These are phyloP conservation scores for Glyphotaelius pellucidus DNA, from an alignment of 2,888 invertebrate species.

Conservation along the genomic window DNA sequence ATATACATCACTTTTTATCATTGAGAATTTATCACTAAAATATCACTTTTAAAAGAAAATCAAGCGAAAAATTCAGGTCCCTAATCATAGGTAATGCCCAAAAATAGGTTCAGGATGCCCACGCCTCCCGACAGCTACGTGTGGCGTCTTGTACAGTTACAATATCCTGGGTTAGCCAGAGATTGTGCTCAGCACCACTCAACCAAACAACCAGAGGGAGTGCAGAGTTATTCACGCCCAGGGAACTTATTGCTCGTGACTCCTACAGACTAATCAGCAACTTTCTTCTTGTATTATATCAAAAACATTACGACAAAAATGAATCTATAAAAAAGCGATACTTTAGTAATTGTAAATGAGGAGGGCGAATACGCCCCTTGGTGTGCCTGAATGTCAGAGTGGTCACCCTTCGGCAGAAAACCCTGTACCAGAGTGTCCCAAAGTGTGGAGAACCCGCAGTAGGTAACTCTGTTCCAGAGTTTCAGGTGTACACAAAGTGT, in stretches of 20 bases:
- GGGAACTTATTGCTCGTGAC: background rate
- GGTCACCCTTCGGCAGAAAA: background rate
- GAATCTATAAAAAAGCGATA: conserved; percentile 55
- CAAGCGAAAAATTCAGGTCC: background rate
- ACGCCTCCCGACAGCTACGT: conserved; percentile 25
- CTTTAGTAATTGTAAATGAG: conserved; percentile 56
- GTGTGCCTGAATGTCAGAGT: background rate
- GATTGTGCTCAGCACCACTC: conserved; percentile 63
- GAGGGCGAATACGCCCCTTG: conserved; percentile 3
- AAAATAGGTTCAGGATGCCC: conserved; percentile 35
- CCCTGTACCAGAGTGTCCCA: conserved; percentile 1
- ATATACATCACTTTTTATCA: conserved; percentile 18
- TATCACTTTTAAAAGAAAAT: background rate
- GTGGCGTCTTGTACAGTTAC: conserved; percentile 44
- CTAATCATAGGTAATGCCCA: conserved; percentile 54
- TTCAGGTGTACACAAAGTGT: background rate
- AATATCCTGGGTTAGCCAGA: conserved; percentile 17
- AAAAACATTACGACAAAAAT: conserved; percentile 64
- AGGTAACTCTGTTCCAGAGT: background rate
- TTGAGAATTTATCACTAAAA: background rate
- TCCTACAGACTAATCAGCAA: conserved; percentile 55
- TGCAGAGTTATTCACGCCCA: background rate
- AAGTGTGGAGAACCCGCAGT: background rate
- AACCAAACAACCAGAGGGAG: conserved; percentile 52
- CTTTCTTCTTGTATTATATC: conserved; percentile 64